Base-by-base conservation (phyloP, 2,888 invertebrate species). In the Erannis defoliaria region DNA sequence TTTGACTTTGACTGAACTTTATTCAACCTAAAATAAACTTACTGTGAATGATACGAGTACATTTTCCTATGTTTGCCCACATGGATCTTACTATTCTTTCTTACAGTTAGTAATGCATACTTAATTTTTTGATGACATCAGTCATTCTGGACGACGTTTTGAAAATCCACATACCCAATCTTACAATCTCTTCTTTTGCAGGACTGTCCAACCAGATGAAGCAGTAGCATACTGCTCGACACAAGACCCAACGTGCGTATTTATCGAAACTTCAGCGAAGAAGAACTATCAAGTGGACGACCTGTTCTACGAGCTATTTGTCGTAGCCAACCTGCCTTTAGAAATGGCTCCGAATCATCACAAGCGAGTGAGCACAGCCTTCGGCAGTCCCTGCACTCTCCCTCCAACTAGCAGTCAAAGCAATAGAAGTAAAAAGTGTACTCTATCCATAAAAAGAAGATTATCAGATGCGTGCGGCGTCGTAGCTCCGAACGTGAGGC, bases 311-410 rank as follows among this genome's bases (percentile, higher is more conserved):
- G 96, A 97, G 73, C 94, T 98, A 10, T 98, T 98, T 84, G 94
- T 96, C 56, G 95, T 97, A 48, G 97, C 97, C 26, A 96, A 97
- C 81, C 87, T 98, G 61, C 97, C 97, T 0, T 88, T 96, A 74
- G 97, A 98, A 91, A 98, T 98, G 97, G 97, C 97, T 18, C 97
- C 97, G 0, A 97, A 97, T 77, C 96, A 97, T 81, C 97, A 97
- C 85, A 96, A 97, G 76, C 94, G 96, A 62, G 96, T 97, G 42
- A 96, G 95, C 74, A 95, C 96, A 12, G 95, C 95, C 8, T 96
- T 96, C 68, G 95, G 96, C 5, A 96, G 96, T 57, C 96, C 96
- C 0, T 96, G 96, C 68, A 96, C 96, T 8, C 81, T 96, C 67
- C 96, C 96, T 1, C 95, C 95, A 0, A 95, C 96, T 0, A 94